Base-by-base conservation (phyloP, 2,888 invertebrate species). In the Alsophila aescularia region DNA sequence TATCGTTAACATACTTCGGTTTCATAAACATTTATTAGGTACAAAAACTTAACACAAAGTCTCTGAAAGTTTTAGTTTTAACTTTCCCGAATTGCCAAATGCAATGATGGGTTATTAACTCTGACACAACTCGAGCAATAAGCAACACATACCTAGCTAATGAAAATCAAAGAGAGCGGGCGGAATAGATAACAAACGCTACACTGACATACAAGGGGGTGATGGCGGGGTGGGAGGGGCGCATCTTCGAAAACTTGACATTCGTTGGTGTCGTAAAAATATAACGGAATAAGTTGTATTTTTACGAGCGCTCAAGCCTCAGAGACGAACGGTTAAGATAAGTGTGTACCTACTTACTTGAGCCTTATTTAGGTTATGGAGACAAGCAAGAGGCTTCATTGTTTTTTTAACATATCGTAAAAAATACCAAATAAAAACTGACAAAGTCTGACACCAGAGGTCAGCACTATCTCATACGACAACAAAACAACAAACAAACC, bases 261-360 rank as follows among this genome's bases (percentile, higher is more conserved):
- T 87, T 89, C 84, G 87, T 83, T 83, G 76, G 77, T 77, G 79
- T 84, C 85, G 82, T 89, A 87, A 90, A 89, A 88, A 86, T 85
- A 85, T 88, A 87, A 89, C 83, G 81, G 78, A 80, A 79, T 81
- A 85, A 87, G 81, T 89, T 89, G 81, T 84, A 81, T 85, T 87
- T 78, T 89, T 89, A 89, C 79, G 87, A 85, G 75, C 77, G 71
- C 71, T 76, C 75, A 76, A 78, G 77, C 75, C 75, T 72, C 76
- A 63, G 68, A 77, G 76, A 71, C 72, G 75, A 80, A 75, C 77
- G 73, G 71, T 67, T 65, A 69, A 79, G 79, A 66, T 64, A 62
- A 69, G 62, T 61, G 60, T 61, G 51, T 60, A 58, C 64, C 57
- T 57, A 64, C 58, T 44, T n/a, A n/a, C n/a, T 54, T 40, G 57